phyloP scores from a whole-genome alignment of 2,113 vertebrate genomes.

The Polypterus senegalus region DNA sequence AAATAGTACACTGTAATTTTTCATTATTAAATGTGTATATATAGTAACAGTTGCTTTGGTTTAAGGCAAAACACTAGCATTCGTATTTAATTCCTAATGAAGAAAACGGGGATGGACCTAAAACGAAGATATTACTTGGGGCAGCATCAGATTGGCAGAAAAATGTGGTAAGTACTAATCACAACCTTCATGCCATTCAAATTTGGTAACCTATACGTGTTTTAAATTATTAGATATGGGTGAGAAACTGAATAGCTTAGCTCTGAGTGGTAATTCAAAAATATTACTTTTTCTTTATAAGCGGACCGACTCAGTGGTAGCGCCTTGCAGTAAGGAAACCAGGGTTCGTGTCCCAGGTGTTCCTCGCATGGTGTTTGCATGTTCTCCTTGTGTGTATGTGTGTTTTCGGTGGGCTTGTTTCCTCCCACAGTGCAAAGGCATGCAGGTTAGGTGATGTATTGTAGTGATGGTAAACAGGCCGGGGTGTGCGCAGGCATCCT shows the following conservation, averaged over 20 bases:
- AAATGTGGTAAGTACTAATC: constrained; percentile 24
- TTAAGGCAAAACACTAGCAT: background rate
- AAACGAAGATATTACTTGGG: constrained; percentile 51
- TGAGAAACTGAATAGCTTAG: background rate
- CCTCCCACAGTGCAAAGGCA: too few species aligned
- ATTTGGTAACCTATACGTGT: background rate
- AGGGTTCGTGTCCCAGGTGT: too few species aligned
- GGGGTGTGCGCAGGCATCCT: too few species aligned
- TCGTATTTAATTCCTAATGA: background rate
- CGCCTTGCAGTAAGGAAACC: too few species aligned
- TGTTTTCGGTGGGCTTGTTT: too few species aligned
- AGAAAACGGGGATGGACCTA: constrained; percentile 11
- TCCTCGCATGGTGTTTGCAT: too few species aligned
- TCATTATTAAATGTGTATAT: background rate
- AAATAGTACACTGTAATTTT: background rate
- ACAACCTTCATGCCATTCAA: too few species aligned
- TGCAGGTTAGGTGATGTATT: too few species aligned
- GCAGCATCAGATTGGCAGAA: constrained; percentile 46
- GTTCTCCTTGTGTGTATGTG: too few species aligned
- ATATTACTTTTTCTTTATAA: background rate
- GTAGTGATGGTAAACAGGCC: too few species aligned
- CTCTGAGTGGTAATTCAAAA: background rate
- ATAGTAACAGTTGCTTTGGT: background rate
- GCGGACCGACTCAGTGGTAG: too few species aligned
- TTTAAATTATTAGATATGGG: background rate